phyloP scores from a whole-genome alignment of 92 coral and sea anemone genomes.

The Galaxea fascicularis region DNA sequence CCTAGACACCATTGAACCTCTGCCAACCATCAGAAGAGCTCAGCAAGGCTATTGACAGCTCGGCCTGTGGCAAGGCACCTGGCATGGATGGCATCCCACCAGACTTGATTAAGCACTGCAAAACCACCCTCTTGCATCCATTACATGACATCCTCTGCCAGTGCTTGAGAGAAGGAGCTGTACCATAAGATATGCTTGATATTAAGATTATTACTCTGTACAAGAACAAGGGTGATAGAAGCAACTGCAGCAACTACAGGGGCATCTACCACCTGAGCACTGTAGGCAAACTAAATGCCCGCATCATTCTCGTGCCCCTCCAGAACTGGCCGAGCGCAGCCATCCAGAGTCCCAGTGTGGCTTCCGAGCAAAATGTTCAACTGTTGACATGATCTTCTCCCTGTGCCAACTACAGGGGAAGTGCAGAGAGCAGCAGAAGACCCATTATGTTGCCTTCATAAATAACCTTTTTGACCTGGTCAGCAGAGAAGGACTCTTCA shows the following conservation, averaged over 20 bases:
- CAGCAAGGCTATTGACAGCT: too few species aligned
- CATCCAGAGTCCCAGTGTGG: slow-evolving; percentile 40
- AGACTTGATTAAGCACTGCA: slow-evolving; percentile 22
- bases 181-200: slow-evolving; percentile 59
- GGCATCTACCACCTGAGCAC: too few species aligned
- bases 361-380: slow-evolving; percentile 48
- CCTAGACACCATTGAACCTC: too few species aligned
- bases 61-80: background rate
- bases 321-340: too few species aligned
- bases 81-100: background rate
- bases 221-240: too few species aligned
- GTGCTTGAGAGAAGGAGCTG: slow-evolving; percentile 28
- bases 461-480: too few species aligned
- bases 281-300: too few species aligned
- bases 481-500: background rate
- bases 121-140: slow-evolving; percentile 18
- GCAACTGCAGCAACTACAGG: too few species aligned
- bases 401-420: slow-evolving; percentile 61
- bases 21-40: too few species aligned
- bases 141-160: slow-evolving; percentile 13
- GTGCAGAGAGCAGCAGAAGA: slow-evolving; percentile 34
- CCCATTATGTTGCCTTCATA: background rate
- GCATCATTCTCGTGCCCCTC: too few species aligned
- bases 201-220: slow-evolving; percentile 49
- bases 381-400: slow-evolving; percentile 49